Base-by-base conservation (phyloP, 2,888 invertebrate genomes). In the Hydropsyche betteni region DNA sequence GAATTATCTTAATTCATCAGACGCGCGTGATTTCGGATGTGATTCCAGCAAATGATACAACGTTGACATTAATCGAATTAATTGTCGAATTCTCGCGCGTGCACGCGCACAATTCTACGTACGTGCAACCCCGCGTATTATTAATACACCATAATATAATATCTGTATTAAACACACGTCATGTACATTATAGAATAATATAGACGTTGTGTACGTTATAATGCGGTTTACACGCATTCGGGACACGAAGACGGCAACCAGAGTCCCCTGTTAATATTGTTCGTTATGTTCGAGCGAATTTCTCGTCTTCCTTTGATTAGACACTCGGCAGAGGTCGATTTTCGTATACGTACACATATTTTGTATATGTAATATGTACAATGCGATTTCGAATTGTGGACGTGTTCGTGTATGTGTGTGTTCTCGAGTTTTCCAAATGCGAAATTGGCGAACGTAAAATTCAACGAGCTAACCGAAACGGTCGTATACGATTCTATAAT, bases 51-150 rank as follows among this genome's bases (percentile, higher is more conserved):
- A 58, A 24, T 58, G 24, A 58, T 16, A 58, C 58, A 14, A 24
- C 58, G 7, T 44, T 58, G 58, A 58, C 58, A 16, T 58, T 58
- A 16, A 58, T 58, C 58, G 5, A 58, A 58, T 58, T 58, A 58
- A 16, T 58, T 16, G 24, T 58, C 58, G 5, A 58, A 58, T 24
- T 58, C 4, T 53, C n/a, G 16, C 53, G 14, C 53, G 53, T 16
- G 14, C 16, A 53, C 53, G 10, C 44, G 44, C 10, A 44, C 44
- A 10, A 44, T 44, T 44, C 44, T 44, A 44, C 44, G 6, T 44
- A 44, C 44, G 44, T 44, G 44, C 44, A 44, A 44, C 44, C 6
- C 10, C 44, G 44, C 44, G 44, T 44, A 44, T 44, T 44, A 44
- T 44, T 44, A 44, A 10, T 10, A 44, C 6, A 44, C 44, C 6